These are phyloP conservation scores for Drosophila rhopaloa DNA, from an alignment of 1,140 invertebrate genomes.

Conservation along the genomic window DNA sequence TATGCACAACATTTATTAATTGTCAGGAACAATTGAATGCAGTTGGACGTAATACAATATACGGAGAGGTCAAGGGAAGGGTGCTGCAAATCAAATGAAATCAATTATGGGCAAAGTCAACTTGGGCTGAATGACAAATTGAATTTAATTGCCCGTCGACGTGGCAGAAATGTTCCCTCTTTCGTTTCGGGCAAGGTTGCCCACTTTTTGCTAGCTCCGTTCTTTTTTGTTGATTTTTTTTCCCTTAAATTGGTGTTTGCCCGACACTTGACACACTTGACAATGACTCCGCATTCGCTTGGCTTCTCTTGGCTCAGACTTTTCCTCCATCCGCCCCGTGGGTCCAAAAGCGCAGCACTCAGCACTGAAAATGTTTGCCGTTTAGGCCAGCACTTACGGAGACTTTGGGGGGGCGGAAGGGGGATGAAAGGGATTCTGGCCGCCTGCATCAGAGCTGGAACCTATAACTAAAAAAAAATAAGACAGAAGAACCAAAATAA, in stretches of 20 bases:
- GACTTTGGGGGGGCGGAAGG: background rate
- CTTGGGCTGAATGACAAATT: constrained; percentile 67
- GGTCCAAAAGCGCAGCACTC: constrained; percentile 57
- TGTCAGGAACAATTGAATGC: constrained; percentile 71
- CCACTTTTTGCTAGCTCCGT: constrained; percentile 11
- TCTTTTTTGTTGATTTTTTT: background rate
- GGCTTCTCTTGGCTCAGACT: constrained; percentile 30
- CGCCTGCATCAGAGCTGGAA: constrained; percentile 14
- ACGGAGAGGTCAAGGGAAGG: background rate
- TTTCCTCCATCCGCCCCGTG: constrained; percentile 26
- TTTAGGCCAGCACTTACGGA: constrained; percentile 53
- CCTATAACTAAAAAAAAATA: background rate
- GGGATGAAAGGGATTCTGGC: constrained; percentile 7
- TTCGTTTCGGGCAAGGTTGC: constrained; percentile 31
- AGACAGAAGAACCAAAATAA: background rate
- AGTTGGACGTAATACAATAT: constrained; percentile 38
- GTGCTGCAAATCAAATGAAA: constrained; percentile 63
- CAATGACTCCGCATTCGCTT: constrained; percentile 62
- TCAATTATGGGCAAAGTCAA: constrained; percentile 74
- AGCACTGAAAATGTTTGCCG: constrained; percentile 67
- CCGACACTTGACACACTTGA: constrained; percentile 64
- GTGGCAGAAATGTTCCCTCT: constrained; percentile 38
- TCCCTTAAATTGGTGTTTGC: constrained; percentile 67
- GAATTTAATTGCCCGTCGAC: constrained; percentile 67
- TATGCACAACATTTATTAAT: constrained; percentile 76